Conservation (phyloP, 1,140 invertebrate genomes). For the Tetramorium simillimum region DNA sequence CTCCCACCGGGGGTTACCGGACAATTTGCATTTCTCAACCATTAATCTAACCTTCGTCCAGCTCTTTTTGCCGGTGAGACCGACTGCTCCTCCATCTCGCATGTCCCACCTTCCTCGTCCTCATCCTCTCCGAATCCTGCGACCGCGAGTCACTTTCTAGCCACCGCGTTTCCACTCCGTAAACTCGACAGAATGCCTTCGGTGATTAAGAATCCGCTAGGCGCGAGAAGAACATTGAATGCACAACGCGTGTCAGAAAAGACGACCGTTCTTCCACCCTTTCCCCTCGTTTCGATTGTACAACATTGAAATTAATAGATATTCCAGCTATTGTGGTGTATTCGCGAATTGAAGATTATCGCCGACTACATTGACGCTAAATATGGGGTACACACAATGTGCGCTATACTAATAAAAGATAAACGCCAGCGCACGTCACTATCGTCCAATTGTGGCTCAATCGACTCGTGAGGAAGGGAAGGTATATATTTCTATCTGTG, state of each 20-base stretch:
- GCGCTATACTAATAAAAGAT: slow-evolving; percentile 38
- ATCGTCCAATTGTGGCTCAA: slow-evolving; percentile 31
- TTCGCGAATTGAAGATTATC: neutral
- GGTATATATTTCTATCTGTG: slow-evolving; percentile 28
- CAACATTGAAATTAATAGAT: slow-evolving; percentile 2
- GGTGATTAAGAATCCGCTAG: slow-evolving; percentile 36
- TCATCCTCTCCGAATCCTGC: slow-evolving; percentile 5
- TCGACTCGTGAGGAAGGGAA: slow-evolving; percentile 35
- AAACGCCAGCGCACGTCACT: slow-evolving; percentile 29
- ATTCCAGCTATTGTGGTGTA: neutral
- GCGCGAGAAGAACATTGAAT: slow-evolving; percentile 11
- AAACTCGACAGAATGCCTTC: slow-evolving; percentile 56
- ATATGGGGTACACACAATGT: neutral
- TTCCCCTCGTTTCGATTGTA: neutral
- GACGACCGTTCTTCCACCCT: neutral
- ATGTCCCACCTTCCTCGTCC: slow-evolving; percentile 47
- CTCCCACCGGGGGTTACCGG: slow-evolving; percentile 70
- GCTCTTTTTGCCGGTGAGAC: slow-evolving; percentile 69
- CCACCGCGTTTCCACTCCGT: slow-evolving; percentile 32
- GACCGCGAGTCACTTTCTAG: slow-evolving; percentile 52
- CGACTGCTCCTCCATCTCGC: slow-evolving; percentile 59
- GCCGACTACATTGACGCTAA: neutral
- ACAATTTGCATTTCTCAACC: slow-evolving; percentile 84
- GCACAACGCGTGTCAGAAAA: neutral
- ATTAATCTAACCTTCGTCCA: slow-evolving; percentile 82